Evolutionary conservation across 2,888 invertebrate species (phyloP).

Genomic region (Drosophila bunnanda): DNA sequence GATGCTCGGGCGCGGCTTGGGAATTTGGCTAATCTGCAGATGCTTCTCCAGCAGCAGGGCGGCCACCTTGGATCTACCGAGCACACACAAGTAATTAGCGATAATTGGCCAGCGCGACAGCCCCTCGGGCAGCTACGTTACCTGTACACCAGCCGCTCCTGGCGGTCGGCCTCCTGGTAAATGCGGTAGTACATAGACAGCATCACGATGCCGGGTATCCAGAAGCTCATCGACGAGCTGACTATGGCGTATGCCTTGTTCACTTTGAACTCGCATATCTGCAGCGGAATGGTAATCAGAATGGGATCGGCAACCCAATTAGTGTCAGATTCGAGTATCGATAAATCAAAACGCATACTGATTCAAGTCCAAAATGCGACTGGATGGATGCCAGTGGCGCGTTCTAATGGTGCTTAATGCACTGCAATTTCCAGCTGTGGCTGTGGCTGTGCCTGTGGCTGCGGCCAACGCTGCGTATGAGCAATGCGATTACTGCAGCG

Average conservation of each 20-base stretch:
- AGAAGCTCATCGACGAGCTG: conserved; percentile 95
- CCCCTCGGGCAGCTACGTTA: conserved; percentile 81
- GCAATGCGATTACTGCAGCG: conserved; percentile 59
- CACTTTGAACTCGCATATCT: conserved; percentile 92
- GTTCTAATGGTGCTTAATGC: conserved; percentile 44
- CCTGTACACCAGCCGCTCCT: conserved; percentile 94
- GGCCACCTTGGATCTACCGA: conserved; percentile 92
- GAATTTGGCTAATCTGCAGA: conserved; percentile 94
- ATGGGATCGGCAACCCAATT: conserved; percentile 26
- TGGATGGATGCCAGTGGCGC: conserved; percentile 13
- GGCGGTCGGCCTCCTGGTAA: conserved; percentile 93
- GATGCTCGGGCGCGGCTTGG: conserved; percentile 89
- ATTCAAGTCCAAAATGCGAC: background rate
- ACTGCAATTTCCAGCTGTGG: conserved; percentile 36
- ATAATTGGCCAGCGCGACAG: conserved; percentile 35
- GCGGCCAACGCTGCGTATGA: conserved; percentile 60
- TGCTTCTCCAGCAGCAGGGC: conserved; percentile 94
- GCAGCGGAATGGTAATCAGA: conserved; percentile 16
- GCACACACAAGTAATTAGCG: conserved; percentile 42
- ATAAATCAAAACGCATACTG: conserved; percentile 30
- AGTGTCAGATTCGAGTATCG: conserved; percentile 11
- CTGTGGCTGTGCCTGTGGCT: conserved; percentile 20
- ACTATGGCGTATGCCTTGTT: conserved; percentile 94
- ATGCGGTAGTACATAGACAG: conserved; percentile 96
- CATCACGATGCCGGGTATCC: conserved; percentile 97